Evolutionary conservation across 2,797 vertebrate species (phyloP).

Genomic region (Peromyscus melanophrys): DNA sequence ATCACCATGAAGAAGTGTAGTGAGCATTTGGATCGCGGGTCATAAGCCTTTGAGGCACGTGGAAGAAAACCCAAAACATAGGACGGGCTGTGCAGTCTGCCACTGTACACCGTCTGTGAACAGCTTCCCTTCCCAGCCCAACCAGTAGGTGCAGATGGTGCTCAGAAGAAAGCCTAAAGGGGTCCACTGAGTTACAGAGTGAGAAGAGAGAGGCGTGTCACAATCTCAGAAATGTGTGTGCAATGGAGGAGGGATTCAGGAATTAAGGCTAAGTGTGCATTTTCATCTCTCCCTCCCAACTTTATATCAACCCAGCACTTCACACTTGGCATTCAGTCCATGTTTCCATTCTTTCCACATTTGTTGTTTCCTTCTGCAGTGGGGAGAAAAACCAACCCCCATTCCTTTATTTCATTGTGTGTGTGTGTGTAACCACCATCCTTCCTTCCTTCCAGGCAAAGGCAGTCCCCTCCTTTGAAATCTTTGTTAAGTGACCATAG

Average conservation of each 20-base stretch:
- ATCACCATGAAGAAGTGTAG: rapidly evolving
- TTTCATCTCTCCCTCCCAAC: background rate
- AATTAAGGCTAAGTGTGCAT: background rate
- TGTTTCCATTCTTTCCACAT: background rate
- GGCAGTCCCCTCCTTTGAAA: background rate
- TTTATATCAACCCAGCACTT: background rate
- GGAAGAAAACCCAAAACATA: background rate
- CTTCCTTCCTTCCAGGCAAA: background rate
- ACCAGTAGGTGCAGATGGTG: rapidly evolving
- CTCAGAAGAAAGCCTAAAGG: background rate
- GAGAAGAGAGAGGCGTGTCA: background rate
- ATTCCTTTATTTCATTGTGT: background rate
- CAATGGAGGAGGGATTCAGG: rapidly evolving
- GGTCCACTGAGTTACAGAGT: rapidly evolving
- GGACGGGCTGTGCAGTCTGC: no score
- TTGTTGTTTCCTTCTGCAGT: background rate
- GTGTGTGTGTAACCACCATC: no score
- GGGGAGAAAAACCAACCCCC: background rate
- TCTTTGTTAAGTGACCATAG: rapidly evolving
- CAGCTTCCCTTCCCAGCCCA: background rate
- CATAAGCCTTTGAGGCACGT: no score
- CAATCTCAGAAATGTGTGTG: no score
- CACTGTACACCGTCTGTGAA: background rate
- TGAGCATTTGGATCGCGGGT: no score
- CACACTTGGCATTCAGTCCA: rapidly evolving